Conservation (phyloP, 2,888 invertebrate species). For the Amphiduros pacificus region DNA sequence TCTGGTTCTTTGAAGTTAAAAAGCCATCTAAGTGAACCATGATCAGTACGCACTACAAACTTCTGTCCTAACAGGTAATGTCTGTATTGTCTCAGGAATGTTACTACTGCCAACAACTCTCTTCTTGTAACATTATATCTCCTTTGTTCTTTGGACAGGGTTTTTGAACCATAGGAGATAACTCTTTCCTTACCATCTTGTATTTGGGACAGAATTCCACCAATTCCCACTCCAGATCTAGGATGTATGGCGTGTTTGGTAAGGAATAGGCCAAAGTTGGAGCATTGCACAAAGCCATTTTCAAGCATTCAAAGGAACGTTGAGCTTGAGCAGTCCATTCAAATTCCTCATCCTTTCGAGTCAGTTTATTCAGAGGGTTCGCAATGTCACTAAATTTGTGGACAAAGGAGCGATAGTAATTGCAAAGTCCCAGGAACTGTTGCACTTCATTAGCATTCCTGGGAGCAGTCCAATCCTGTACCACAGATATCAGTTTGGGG, state of each 20-base stretch:
- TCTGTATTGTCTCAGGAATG: conserved; percentile 21
- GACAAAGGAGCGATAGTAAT: conserved; percentile 22
- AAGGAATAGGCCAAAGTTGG: conserved; percentile 18
- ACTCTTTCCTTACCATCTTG: conserved; percentile 17
- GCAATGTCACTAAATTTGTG: conserved; percentile 17
- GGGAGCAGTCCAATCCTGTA: conserved; percentile 18
- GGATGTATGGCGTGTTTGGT: conserved; percentile 12
- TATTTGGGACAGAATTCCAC: conserved; percentile 24
- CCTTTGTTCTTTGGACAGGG: conserved; percentile 22
- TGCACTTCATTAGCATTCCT: conserved; percentile 11
- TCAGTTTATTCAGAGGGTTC: conserved; percentile 3
- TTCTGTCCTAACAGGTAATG: conserved; percentile 22
- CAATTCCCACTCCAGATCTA: conserved; percentile 21
- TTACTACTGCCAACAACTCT: conserved; percentile 28
- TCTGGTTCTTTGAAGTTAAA: conserved; percentile 17
- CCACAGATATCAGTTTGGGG: conserved; percentile 10
- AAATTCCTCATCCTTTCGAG: conserved; percentile 11
- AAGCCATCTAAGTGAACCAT: conserved; percentile 26
- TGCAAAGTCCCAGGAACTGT: conserved; percentile 16
- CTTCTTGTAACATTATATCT: conserved; percentile 22
- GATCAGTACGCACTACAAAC: conserved; percentile 21
- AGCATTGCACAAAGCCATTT: conserved; percentile 7
- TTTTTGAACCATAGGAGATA: conserved; percentile 25
- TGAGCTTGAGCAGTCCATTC: conserved; percentile 25
- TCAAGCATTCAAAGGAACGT: conserved; percentile 18